Evolutionary conservation across 2,113 vertebrate genomes (phyloP).

Genomic region (Crotophaga sulcirostris): DNA sequence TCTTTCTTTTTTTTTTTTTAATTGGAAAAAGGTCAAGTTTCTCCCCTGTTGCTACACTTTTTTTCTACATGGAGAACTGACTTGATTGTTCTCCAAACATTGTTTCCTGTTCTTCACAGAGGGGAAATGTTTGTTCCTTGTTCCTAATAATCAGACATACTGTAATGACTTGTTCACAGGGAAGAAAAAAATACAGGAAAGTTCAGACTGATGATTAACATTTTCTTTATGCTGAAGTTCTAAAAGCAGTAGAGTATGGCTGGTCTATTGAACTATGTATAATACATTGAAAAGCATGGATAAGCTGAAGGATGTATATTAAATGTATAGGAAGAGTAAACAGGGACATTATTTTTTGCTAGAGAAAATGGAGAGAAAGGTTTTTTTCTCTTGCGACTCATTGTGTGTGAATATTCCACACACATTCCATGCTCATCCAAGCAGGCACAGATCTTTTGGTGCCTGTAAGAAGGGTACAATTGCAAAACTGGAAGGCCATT

Average conservation of each 20-base stretch:
- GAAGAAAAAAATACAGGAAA: conserved; percentile 11
- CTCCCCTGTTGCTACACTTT: conserved; percentile 18
- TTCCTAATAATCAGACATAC: conserved; percentile 41
- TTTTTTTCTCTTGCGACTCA: neutral
- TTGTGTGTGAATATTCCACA: too few relatives aligned
- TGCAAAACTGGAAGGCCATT: neutral
- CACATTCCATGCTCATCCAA: neutral
- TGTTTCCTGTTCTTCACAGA: conserved; percentile 51
- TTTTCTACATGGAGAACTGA: conserved; percentile 42
- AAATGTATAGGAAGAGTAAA: neutral
- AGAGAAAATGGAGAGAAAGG: neutral
- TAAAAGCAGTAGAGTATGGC: neutral
- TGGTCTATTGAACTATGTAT: neutral
- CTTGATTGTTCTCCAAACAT: conserved; percentile 59
- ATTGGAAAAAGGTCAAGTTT: conserved; percentile 33
- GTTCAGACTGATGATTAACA: neutral
- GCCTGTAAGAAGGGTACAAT: neutral
- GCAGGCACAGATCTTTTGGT: neutral
- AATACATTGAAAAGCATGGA: neutral
- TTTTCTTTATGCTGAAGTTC: neutral
- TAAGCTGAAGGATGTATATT: neutral
- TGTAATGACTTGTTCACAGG: conserved; percentile 26
- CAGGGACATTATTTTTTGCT: neutral
- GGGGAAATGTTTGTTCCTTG: conserved; percentile 68
- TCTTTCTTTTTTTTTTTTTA: neutral